These are phyloP conservation scores for Heliconius ismenius DNA, from an alignment of 2,888 invertebrate species.

Conservation along the genomic window DNA sequence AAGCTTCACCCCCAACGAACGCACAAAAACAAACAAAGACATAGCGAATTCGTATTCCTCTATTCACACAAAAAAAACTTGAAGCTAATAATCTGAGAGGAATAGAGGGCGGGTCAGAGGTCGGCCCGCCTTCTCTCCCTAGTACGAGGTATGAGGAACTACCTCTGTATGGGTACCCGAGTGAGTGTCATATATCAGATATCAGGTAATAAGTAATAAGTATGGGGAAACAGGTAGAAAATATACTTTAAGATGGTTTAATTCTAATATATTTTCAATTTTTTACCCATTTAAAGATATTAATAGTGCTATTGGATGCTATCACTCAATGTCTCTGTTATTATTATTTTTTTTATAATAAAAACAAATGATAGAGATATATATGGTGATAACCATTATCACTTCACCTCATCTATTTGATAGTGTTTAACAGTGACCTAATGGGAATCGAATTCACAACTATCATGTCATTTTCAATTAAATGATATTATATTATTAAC, in stretches of 20 bases:
- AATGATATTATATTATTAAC: too few relatives aligned
- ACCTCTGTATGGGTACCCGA: constrained; percentile 36
- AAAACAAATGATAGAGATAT: too few relatives aligned
- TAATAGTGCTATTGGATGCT: too few relatives aligned
- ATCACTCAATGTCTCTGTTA: too few relatives aligned
- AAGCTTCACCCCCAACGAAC: neutral
- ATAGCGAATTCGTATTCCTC: constrained; percentile 28
- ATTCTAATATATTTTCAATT: too few relatives aligned
- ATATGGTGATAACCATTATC: too few relatives aligned
- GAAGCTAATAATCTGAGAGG: constrained; percentile 39
- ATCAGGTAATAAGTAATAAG: constrained; percentile 9
- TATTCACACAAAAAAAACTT: constrained; percentile 33
- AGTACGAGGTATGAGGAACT: constrained; percentile 28
- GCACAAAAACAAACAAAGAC: constrained; percentile 19
- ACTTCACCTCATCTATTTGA: too few relatives aligned
- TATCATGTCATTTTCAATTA: too few relatives aligned
- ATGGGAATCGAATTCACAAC: too few relatives aligned
- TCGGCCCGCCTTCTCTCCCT: constrained; percentile 51
- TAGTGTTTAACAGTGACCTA: too few relatives aligned
- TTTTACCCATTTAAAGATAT: too few relatives aligned
- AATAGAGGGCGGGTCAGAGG: constrained; percentile 53
- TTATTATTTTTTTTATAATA: too few relatives aligned
- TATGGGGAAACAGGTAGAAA: neutral
- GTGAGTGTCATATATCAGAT: constrained; percentile 21
- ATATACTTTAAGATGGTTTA: neutral